Evolutionary conservation across 2,797 vertebrate genomes (phyloP), one percentile per base, ranked within the genome.

Genomic region (Alfaro cultratus): DNA sequence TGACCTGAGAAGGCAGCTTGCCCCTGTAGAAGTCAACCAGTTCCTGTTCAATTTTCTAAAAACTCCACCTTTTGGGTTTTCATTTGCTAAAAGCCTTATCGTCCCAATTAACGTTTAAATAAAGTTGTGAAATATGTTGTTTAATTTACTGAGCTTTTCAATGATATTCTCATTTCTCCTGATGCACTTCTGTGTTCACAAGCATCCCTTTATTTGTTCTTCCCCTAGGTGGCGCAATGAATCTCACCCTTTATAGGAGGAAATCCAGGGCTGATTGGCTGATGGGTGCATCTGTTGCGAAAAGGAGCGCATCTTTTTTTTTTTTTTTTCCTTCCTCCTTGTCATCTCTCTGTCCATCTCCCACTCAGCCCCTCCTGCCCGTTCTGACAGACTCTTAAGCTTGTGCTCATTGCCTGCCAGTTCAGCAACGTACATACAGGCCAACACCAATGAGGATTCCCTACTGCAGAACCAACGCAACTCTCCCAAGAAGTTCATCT

Each of bases 261-360:
- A 94, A 34, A 92, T 92, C 93, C 93, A 90, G 90, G 91, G 90
- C 93, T 95, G 93, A 95, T 93, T 93, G 89, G 93, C 85, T 93
- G 92, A 88, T 91, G 89, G 91, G 86, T 85, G 83, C 83, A 73
- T 94, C 93, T 83, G 77, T 94, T 89, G 84, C 78, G 86, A 88
- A 94, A 91, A 91, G 91, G 91, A 93, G 88, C 90, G 91, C 87
- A 88, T 92, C 91, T 92, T 89, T 88, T 87, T 85, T 87, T 90
- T 87, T 55, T 55, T 89, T 89, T 87, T 86, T 87, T 89, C 13
- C 29, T 62, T 89, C 89, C 90, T 94, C 88, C 84, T 93, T 51
- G 89, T 93, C 93, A 93, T 94, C 91, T 87, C 91, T 94, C 92
- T 94, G 93, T 94, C 93, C 91, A 87, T 88, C 90, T 88, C 85